Percentiles rank a stretch among this genome's conserved stretches.
These are phyloP conservation scores for Harmothoe impar DNA, from an alignment of 2,888 invertebrate species.

Conservation along the genomic window DNA sequence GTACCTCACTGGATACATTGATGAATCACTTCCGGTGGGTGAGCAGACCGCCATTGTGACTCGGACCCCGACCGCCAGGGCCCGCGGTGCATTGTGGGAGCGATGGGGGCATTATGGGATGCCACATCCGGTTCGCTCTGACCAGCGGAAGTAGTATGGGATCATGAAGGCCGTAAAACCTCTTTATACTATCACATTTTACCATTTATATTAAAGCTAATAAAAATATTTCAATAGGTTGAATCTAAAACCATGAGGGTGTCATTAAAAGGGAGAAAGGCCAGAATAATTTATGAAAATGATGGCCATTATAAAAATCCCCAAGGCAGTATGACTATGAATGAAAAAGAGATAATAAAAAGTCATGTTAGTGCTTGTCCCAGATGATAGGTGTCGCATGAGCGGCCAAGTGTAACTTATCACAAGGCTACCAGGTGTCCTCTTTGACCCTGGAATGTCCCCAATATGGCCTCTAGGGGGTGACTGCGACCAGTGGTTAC, in stretches of 20 bases:
- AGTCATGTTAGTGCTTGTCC: too few relatives aligned
- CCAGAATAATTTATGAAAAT: too few relatives aligned
- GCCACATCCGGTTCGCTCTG: constrained; percentile 19
- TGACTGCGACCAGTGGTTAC: background rate
- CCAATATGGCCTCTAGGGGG: background rate
- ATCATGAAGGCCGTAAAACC: background rate
- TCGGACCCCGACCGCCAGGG: constrained; percentile 6
- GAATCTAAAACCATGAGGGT: too few relatives aligned
- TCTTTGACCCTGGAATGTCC: background rate
- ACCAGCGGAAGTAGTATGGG: background rate
- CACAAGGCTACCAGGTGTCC: background rate
- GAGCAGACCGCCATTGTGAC: constrained; percentile 4
- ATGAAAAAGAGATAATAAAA: too few relatives aligned
- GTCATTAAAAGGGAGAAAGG: too few relatives aligned
- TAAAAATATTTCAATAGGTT: too few relatives aligned
- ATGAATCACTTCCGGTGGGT: constrained; percentile 42
- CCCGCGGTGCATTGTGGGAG: background rate
- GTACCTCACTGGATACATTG: background rate
- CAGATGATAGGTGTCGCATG: background rate
- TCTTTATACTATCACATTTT: background rate
- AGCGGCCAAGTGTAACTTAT: background rate
- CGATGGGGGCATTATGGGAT: constrained; percentile 26
- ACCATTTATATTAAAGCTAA: too few relatives aligned
- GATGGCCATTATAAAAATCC: too few relatives aligned
- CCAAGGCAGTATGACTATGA: too few relatives aligned